Evolutionary conservation across 2,888 invertebrate genomes (phyloP).

Genomic region (Norana najaformis): DNA sequence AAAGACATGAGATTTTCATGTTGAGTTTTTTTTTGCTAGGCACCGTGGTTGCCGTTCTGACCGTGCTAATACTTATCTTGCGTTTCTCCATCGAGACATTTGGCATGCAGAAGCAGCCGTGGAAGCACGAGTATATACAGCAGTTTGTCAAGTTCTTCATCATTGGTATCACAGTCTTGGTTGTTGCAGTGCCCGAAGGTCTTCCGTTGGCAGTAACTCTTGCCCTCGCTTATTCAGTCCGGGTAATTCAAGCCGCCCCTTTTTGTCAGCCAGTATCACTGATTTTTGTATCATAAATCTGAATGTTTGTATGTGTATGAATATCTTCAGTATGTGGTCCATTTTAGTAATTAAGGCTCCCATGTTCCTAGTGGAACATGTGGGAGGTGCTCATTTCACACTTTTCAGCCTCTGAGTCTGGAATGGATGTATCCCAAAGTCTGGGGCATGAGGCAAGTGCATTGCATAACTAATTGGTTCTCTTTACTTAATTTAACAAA

Average conservation of each 20-base stretch:
- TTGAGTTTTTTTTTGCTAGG: conserved; percentile 66
- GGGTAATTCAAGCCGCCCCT: conserved; percentile 69
- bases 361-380: too few species aligned
- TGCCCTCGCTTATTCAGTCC: conserved; percentile 97
- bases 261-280: too few species aligned
- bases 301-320: too few species aligned
- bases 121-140: conserved; percentile 70
- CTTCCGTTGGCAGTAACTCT: conserved; percentile 96
- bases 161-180: conserved; percentile 98
- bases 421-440: too few species aligned
- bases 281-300: too few species aligned
- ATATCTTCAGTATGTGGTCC: too few species aligned
- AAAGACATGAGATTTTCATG: not conserved
- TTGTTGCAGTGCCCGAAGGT: conserved; percentile 98
- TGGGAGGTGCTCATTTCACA: too few species aligned
- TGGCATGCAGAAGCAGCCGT: conserved; percentile 73
- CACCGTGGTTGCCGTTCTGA: conserved; percentile 88
- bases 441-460: too few species aligned
- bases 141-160: conserved; percentile 95
- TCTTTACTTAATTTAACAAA: not conserved
- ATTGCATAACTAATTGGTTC: too few species aligned
- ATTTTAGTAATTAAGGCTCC: too few species aligned
- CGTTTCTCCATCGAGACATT: conserved; percentile 92
- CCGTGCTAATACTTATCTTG: conserved; percentile 91
- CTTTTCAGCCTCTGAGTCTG: too few species aligned